Evolutionary conservation across 2,113 vertebrate species (phyloP).

Genomic region (Cinclus mexicanus): DNA sequence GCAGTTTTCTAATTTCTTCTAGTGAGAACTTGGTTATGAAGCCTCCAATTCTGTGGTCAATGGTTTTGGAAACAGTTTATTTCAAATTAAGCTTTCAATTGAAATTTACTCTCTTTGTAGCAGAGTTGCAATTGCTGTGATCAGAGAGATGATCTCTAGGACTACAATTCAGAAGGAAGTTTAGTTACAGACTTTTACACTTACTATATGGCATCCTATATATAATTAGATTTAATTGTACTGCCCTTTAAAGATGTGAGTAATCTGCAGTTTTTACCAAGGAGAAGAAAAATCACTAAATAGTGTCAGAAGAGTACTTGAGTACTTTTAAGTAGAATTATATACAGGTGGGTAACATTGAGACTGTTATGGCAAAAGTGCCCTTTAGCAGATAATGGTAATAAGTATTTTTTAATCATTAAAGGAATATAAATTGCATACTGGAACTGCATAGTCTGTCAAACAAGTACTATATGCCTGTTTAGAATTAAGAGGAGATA

Average conservation of each 20-base stretch:
- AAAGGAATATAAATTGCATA: background rate
- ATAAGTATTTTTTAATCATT: background rate
- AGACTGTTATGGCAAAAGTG: background rate
- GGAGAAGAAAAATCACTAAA: background rate
- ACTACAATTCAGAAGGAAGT: background rate
- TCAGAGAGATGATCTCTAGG: background rate
- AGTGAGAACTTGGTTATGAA: background rate
- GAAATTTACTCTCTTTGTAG: background rate
- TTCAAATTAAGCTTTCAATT: background rate
- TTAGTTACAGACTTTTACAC: background rate
- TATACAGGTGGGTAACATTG: background rate
- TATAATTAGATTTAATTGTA: background rate
- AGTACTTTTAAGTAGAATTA: background rate
- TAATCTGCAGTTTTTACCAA: background rate
- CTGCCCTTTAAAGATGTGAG: background rate
- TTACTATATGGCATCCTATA: background rate
- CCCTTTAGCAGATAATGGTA: background rate
- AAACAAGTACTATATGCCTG: background rate
- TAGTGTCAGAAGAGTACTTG: background rate
- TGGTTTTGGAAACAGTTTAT: background rate
- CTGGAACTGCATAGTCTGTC: background rate
- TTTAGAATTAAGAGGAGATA: background rate
- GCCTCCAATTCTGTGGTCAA: background rate
- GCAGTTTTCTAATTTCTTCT: background rate
- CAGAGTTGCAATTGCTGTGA: background rate